Conservation (phyloP, 2,888 invertebrate species). For the Panopea generosa region DNA sequence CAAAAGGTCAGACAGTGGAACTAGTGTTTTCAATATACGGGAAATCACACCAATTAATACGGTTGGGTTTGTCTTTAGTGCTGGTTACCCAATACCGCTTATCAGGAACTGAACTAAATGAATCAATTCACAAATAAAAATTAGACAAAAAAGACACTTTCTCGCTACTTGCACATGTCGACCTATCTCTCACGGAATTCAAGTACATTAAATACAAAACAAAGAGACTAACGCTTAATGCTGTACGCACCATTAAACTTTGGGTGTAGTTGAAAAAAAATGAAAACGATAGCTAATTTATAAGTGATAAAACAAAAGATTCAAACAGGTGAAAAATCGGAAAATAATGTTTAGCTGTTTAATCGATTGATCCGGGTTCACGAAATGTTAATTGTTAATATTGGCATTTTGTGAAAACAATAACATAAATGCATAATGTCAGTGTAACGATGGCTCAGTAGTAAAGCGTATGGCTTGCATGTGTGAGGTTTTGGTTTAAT, state of each 20-base stretch:
- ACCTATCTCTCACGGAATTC: conserved; percentile 18
- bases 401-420: no score
- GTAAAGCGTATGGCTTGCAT: no score
- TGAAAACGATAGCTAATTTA: conserved; percentile 11
- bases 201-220: conserved; percentile 46
- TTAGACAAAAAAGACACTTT: conserved; percentile 51
- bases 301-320: conserved; percentile 10
- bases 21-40: conserved; percentile 27
- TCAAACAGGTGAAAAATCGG: no score
- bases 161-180: conserved; percentile 40
- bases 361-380: no score
- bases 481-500: no score
- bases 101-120: conserved; percentile 47
- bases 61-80: conserved; percentile 28
- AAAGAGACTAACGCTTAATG: conserved; percentile 44
- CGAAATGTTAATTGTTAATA: no score
- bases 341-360: no score
- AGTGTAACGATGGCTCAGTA: no score
- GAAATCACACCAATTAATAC: conserved; percentile 33
- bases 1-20: conserved; percentile 46
- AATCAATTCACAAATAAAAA: conserved; percentile 31
- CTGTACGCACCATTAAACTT: conserved; percentile 36
- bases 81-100: neutral
- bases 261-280: conserved; percentile 39
- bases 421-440: no score